Base-by-base conservation (phyloP, 2,888 invertebrate species). In the Steinernema scapterisci region DNA sequence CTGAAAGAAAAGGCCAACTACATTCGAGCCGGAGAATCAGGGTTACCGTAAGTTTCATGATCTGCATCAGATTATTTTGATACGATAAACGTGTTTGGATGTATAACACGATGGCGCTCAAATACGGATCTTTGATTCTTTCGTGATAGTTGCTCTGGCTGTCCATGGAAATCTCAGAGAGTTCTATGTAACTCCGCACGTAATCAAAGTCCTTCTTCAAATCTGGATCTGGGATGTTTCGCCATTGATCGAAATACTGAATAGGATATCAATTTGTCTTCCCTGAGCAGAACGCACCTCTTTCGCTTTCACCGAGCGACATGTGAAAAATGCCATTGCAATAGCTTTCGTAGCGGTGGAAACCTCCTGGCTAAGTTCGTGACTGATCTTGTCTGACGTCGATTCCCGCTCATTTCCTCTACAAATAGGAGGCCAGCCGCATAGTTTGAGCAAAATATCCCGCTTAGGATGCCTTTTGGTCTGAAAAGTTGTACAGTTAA, bases 191-290 rank as follows among this genome's bases (percentile, higher is more conserved):
- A 25, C 27, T 63, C 2, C 31, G 27, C 9, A 63, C 63, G 19
- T 25, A 27, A n/a, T 63, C 63, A 13, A 63, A 63, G 16, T 63
- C 63, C 38, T 63, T 63, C 16, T 63, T 25, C 7, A 63, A 31
- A 31, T 31, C 63, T 7, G 31, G 54, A 48, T 16, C 48, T 6
- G 21, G 21, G 25, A 54, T 13, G 13, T 54, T 11, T 16, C 63
- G 63, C 63, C 63, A 63, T 16, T 63, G 63, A 16, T 63, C 63
- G 19, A 63, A 63, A 38, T 63, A 63, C 63, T 63, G 25, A 3
- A 48, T 7, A 48, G 13, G 21, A 9, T 11, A 1, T n/a, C 21
- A 23, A 11, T 52, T 21, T 6, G 3, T 21, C 11, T 21, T 1
- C 11, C 5, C 21, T 23, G 1, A 9, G 19, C 38, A 3, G 38